Percentiles rank a stretch among this genome's conserved stretches.
Conservation (phyloP, 2,797 vertebrate genomes). For the Chloroceryle inda region DNA sequence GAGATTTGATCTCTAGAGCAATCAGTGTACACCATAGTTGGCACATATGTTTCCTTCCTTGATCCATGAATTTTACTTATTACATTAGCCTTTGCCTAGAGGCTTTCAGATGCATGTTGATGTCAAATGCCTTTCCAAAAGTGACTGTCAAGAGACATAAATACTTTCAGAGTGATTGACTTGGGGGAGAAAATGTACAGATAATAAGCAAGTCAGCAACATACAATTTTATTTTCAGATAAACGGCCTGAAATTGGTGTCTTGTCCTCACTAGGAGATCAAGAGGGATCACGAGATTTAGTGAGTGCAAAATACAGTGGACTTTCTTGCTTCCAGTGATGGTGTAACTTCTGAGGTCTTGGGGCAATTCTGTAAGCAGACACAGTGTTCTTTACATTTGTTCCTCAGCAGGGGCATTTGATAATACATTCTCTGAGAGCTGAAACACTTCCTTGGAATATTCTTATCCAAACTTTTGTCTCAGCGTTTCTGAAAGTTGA, state of each 20-base stretch:
- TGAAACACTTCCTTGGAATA: not conserved
- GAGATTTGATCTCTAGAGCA: slow-evolving; percentile 2
- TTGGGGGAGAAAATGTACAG: not conserved
- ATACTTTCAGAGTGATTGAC: not conserved
- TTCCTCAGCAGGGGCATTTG: not conserved
- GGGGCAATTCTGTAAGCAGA: not conserved
- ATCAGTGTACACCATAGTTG: not conserved
- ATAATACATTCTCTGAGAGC: not conserved
- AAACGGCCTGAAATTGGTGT: slow-evolving; percentile 17
- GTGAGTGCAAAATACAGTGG: not conserved
- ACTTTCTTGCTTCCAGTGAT: not conserved
- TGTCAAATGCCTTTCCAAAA: slow-evolving; percentile 29
- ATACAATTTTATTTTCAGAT: slow-evolving; percentile 12
- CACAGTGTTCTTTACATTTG: not conserved
- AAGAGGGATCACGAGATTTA: not conserved
- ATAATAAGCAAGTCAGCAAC: slow-evolving; percentile 5
- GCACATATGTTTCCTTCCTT: not conserved
- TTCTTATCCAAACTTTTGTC: not conserved
- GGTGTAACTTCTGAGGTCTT: not conserved
- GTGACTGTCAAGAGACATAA: slow-evolving; percentile 23
- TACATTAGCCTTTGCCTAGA: slow-evolving; percentile 11
- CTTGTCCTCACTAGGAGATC: not conserved
- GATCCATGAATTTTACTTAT: slow-evolving; percentile 7
- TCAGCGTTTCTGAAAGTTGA: not conserved
- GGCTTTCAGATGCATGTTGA: slow-evolving; percentile 6